Evolutionary conservation across 2,888 invertebrate species (phyloP).

Genomic region (Stegana nigrithorax): DNA sequence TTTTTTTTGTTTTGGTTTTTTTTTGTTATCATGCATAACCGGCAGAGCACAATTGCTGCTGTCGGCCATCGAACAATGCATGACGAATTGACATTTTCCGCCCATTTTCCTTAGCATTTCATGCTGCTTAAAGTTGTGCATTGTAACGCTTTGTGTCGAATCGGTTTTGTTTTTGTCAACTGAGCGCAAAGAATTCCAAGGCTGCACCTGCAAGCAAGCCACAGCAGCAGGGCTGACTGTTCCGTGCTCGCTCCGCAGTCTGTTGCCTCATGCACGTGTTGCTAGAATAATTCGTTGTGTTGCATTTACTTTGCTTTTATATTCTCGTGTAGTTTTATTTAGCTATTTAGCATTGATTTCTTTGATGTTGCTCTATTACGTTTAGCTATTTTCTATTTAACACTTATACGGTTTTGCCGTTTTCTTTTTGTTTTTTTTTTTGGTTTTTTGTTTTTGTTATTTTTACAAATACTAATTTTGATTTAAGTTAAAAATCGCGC

Average conservation of each 20-base stretch:
- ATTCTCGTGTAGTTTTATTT: slow-evolving; percentile 3
- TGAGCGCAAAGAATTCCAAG: slow-evolving; percentile 64
- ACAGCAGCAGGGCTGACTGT: too few species aligned
- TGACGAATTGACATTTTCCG: slow-evolving; percentile 68
- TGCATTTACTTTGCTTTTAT: background rate
- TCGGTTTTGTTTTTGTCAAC: slow-evolving; percentile 66
- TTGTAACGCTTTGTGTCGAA: slow-evolving; percentile 48
- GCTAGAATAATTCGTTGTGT: slow-evolving; percentile 15
- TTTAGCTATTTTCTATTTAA: too few species aligned
- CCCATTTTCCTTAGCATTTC: slow-evolving; percentile 47
- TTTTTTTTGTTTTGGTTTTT: too few species aligned
- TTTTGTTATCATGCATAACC: background rate
- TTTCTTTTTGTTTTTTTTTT: background rate
- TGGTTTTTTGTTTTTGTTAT: background rate
- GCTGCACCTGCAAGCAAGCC: slow-evolving; percentile 66
- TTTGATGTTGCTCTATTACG: too few species aligned
- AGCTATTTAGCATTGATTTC: slow-evolving; percentile 4
- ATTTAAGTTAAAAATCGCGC: slow-evolving; percentile 51
- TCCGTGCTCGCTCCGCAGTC: slow-evolving; percentile 5
- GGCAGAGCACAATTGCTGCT: slow-evolving; percentile 29
- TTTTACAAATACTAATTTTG: slow-evolving; percentile 59
- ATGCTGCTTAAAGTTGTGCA: slow-evolving; percentile 25
- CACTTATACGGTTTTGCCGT: slow-evolving; percentile 6
- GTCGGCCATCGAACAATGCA: slow-evolving; percentile 59
- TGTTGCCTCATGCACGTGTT: slow-evolving; percentile 4